Conservation (phyloP, 2,888 invertebrate genomes). For the Melipona bicolor region DNA sequence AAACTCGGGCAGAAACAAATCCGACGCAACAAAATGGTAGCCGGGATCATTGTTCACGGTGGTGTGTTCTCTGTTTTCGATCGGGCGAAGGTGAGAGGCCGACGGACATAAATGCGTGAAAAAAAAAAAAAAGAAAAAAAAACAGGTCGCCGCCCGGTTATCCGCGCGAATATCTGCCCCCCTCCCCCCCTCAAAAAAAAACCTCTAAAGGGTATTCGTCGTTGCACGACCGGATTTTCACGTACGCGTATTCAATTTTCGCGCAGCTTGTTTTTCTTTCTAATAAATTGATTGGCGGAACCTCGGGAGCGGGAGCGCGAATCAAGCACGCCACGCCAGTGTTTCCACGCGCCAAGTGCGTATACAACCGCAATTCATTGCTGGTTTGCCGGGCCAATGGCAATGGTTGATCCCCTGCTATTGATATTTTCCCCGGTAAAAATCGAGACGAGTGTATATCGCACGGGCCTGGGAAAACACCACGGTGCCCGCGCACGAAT, state of each 20-base stretch:
- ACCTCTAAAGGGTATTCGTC: conserved; percentile 6
- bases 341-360: conserved; percentile 3
- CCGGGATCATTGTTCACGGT: conserved; percentile 19
- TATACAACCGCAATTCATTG: conserved; percentile 30
- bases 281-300: conserved; percentile 53
- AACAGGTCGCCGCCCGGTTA: conserved; percentile 25
- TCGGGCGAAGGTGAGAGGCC: too few relatives aligned
- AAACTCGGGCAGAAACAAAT: conserved; percentile 27
- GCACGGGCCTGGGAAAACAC: neutral
- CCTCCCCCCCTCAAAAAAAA: too few relatives aligned
- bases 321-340: neutral
- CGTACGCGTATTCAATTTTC: conserved; percentile 38
- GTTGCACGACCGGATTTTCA: conserved; percentile 13
- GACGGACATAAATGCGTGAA: conserved; percentile 8
- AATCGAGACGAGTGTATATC: conserved; percentile 26
- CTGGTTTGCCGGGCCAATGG: conserved; percentile 25
- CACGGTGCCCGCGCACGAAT: neutral
- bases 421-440: conserved; percentile 30
- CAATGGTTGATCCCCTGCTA: conserved; percentile 31
- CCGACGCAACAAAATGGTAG: conserved; percentile 7
- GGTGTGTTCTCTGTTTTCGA: neutral
- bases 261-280: conserved; percentile 24
- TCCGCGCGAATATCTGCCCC: conserved; percentile 20
- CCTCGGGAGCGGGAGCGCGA: neutral
- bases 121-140: neutral